Percentiles rank a stretch among this genome's conserved stretches.
phyloP scores from a whole-genome alignment of 2,797 vertebrate genomes.

The Acanthopagrus latus region DNA sequence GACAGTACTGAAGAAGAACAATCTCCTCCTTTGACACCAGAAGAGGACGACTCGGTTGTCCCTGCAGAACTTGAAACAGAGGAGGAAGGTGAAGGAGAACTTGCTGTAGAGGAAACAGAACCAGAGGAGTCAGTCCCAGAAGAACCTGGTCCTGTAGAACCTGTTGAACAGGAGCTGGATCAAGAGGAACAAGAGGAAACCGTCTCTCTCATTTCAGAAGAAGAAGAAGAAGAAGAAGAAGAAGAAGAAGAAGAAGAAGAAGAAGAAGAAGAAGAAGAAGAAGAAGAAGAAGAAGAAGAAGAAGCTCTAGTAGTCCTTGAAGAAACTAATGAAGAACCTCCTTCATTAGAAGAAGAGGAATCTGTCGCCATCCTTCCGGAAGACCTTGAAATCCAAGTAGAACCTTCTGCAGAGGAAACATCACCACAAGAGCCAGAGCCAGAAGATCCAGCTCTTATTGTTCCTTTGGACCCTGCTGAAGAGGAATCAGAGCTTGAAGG shows the following conservation, averaged over 20 bases:
- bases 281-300: too few species aligned
- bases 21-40: background rate
- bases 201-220: background rate
- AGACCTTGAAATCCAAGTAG: background rate
- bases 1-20: conserved; percentile 7
- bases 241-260: background rate
- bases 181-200: background rate
- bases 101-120: conserved; percentile 4
- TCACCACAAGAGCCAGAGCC: background rate
- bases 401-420: background rate
- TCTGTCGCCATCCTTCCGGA: background rate
- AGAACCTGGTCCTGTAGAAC: conserved; percentile 1
- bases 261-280: background rate
- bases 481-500: background rate
- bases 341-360: conserved; percentile 5
- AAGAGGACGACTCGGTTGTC: conserved; percentile 3
- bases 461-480: conserved; percentile 2
- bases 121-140: background rate
- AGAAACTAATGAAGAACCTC: too few species aligned
- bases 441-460: conserved; percentile 12
- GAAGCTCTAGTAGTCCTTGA: too few species aligned
- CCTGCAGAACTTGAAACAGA: conserved; percentile 10
- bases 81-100: conserved; percentile 5
- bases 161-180: background rate
- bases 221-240: background rate